Percentiles rank a stretch among this genome's conserved stretches.
Conservation (phyloP, 23 tunicate species). For the Styela plicata region DNA sequence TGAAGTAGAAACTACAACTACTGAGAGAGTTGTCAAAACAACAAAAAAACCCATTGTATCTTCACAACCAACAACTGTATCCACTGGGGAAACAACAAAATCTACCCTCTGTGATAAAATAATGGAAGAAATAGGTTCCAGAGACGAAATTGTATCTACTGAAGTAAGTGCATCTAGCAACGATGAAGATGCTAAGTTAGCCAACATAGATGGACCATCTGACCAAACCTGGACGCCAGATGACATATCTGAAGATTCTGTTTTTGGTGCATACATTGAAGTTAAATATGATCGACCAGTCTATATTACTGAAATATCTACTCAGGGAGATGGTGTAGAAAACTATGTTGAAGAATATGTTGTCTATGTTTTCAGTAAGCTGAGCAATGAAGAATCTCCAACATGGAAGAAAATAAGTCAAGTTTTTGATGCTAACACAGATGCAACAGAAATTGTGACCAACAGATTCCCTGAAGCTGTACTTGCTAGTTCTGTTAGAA, state of each 20-base stretch:
- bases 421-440: constrained; percentile 34
- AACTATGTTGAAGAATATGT: neutral
- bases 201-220: neutral
- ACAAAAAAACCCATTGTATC: constrained; percentile 22
- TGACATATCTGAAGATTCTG: neutral
- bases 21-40: constrained; percentile 32
- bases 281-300: constrained; percentile 43
- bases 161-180: neutral
- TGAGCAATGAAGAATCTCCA: neutral
- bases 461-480: constrained; percentile 15
- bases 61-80: neutral
- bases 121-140: neutral
- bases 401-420: neutral
- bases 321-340: constrained; percentile 66
- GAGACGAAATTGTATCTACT: neutral
- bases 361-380: neutral
- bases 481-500: neutral
- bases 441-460: constrained; percentile 17
- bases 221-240: neutral
- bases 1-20: neutral
- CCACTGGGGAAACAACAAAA: constrained; percentile 26
- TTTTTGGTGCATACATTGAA: constrained; percentile 39
- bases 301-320: constrained; percentile 45
- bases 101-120: constrained; percentile 2
- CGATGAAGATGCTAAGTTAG: neutral